phyloP scores from a whole-genome alignment of 2,113 vertebrate genomes.

The Halcyon malimbica region DNA sequence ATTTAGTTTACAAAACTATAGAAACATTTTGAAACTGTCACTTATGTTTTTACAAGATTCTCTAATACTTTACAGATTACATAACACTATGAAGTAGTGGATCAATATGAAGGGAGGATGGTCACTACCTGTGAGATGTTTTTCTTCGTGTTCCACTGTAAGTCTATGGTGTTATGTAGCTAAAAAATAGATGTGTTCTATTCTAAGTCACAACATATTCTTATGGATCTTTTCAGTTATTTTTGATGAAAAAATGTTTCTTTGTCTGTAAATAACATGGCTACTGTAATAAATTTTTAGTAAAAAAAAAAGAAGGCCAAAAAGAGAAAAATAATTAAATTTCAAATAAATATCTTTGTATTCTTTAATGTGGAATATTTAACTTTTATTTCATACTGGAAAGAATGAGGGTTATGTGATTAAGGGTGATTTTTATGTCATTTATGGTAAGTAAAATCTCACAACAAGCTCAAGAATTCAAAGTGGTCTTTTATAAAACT shows the following conservation, averaged over 20 bases:
- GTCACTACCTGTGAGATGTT: background rate
- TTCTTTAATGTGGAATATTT: background rate
- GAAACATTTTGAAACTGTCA: background rate
- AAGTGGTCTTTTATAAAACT: background rate
- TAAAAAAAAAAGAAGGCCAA: no score
- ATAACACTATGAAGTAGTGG: background rate
- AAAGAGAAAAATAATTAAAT: background rate
- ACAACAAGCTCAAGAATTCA: background rate
- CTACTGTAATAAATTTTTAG: background rate
- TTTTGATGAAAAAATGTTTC: background rate
- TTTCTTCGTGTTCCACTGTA: background rate
- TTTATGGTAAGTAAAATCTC: background rate
- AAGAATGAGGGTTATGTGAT: background rate
- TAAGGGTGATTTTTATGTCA: background rate
- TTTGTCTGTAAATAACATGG: background rate
- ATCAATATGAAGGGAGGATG: background rate
- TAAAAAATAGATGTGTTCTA: background rate
- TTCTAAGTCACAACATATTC: background rate
- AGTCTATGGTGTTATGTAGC: background rate
- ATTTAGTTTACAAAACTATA: background rate
- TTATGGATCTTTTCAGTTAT: background rate
- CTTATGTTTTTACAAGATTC: background rate
- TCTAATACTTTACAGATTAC: background rate
- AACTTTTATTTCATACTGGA: background rate
- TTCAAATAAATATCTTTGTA: background rate